Evolutionary conservation across 2,113 vertebrate genomes (phyloP).

Genomic region (Uropsilus gracilis): DNA sequence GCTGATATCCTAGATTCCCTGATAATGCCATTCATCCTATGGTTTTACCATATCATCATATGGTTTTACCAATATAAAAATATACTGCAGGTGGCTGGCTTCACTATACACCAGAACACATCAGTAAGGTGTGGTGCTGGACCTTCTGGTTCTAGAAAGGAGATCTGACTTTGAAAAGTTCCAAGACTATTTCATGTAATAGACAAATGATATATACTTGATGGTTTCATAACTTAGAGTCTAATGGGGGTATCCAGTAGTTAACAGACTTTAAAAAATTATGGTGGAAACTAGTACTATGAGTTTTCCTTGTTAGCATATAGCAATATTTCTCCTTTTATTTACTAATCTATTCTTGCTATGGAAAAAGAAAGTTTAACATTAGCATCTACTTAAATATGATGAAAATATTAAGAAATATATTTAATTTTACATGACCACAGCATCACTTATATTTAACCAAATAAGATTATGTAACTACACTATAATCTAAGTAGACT

Average conservation of each 20-base stretch:
- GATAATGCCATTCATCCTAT: neutral
- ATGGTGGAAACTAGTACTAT: neutral
- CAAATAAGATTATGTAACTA: neutral
- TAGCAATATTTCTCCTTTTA: neutral
- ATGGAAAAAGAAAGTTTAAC: neutral
- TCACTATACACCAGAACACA: neutral
- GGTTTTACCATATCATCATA: neutral
- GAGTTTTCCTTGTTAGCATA: neutral
- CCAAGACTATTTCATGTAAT: neutral
- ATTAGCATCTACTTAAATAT: slow-evolving; percentile 2
- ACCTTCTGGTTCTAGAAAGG: neutral
- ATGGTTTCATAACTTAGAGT: neutral
- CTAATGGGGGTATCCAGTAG: neutral
- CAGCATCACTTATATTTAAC: slow-evolving; percentile 44
- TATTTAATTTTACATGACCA: neutral
- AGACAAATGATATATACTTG: neutral
- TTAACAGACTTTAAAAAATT: neutral
- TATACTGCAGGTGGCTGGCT: neutral
- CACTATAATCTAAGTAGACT: slow-evolving; percentile 8
- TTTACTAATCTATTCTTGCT: neutral
- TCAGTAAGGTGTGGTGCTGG: neutral
- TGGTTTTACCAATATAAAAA: neutral
- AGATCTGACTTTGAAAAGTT: neutral
- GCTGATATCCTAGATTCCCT: neutral
- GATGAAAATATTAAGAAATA: neutral